Evolutionary conservation across 1,140 invertebrate genomes (phyloP).

Genomic region (Saccostrea glomerata): DNA sequence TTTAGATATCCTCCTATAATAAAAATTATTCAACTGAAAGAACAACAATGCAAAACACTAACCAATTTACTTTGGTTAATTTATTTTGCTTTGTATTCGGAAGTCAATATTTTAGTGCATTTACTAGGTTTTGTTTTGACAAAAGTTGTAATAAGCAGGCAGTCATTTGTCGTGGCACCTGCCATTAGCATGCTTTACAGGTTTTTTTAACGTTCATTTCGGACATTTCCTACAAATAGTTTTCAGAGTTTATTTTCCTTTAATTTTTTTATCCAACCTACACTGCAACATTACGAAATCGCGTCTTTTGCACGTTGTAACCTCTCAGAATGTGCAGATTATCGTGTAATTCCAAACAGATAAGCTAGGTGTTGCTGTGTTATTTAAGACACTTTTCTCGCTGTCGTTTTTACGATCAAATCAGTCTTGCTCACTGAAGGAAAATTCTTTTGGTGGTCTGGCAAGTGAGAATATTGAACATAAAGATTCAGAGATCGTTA

Average conservation of each 20-base stretch:
- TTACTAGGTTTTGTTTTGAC: not conserved
- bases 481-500: conserved; percentile 3
- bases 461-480: conserved; percentile 9
- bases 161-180: not conserved
- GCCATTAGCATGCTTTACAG: not conserved
- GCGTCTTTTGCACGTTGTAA: not conserved
- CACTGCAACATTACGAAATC: not conserved
- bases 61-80: too few relatives aligned
- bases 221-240: not conserved
- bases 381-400: not conserved
- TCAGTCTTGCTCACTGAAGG: not conserved
- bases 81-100: too few relatives aligned
- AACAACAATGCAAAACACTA: too few relatives aligned
- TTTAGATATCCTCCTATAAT: too few relatives aligned
- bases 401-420: conserved; percentile 9
- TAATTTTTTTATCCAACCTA: not conserved
- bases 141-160: not conserved
- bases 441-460: not conserved
- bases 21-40: too few relatives aligned
- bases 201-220: not conserved
- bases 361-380: conserved; percentile 16
- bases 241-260: not conserved
- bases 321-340: not conserved
- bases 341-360: conserved; percentile 17
- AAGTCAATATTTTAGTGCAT: too few relatives aligned